phyloP scores from a whole-genome alignment of 2,797 vertebrate species.

The Gastrophryne carolinensis region DNA sequence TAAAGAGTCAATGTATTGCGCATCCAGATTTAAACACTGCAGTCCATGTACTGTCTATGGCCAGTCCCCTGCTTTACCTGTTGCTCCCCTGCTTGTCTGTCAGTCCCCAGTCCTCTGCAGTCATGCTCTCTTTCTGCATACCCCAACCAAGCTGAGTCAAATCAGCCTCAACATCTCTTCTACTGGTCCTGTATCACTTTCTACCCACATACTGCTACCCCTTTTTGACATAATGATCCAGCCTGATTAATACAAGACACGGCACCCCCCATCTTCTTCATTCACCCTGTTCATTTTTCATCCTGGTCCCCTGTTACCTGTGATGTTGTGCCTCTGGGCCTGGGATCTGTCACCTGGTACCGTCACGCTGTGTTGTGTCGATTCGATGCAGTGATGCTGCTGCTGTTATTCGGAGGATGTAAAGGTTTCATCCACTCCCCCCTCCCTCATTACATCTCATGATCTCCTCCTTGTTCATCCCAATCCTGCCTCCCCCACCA shows the following conservation, averaged over 20 bases:
- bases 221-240: background rate
- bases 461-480: background rate
- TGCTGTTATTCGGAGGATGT: background rate
- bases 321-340: background rate
- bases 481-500: background rate
- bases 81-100: background rate
- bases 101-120: background rate
- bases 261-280: background rate
- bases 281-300: background rate
- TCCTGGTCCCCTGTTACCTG: background rate
- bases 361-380: constrained; percentile 1
- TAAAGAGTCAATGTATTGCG: no score
- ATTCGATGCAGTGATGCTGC: constrained; percentile 17
- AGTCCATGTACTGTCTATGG: background rate
- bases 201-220: background rate
- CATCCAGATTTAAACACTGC: background rate
- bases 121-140: background rate
- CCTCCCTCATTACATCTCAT: background rate
- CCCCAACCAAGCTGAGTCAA: background rate
- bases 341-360: background rate
- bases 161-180: background rate
- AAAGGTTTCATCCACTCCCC: background rate
- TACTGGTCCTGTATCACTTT: background rate
- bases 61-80: background rate
- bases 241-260: background rate